These are phyloP conservation scores for Nematopogon swammerdamellus DNA, from an alignment of 2,888 invertebrate species.

Conservation along the genomic window DNA sequence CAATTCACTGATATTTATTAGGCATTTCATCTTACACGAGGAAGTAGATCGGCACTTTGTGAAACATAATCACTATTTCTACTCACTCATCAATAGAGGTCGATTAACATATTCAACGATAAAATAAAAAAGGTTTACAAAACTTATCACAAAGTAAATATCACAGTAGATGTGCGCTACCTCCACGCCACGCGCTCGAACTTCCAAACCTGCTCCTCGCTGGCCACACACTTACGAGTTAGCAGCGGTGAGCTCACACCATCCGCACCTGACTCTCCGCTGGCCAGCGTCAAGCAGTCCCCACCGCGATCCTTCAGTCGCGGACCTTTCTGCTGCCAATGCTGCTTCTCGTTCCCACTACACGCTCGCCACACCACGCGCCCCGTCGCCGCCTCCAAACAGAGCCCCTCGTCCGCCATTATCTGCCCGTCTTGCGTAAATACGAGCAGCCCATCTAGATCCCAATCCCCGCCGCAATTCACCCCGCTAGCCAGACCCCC, in stretches of 20 bases:
- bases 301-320: conserved; percentile 30
- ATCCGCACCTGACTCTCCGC: conserved; percentile 19
- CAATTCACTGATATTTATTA: no score
- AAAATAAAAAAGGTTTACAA: background rate
- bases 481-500: conserved; percentile 68
- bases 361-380: conserved; percentile 72
- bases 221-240: conserved; percentile 55
- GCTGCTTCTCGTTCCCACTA: conserved; percentile 62
- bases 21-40: no score
- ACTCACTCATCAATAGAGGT: no score
- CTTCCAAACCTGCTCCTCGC: conserved; percentile 64
- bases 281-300: conserved; percentile 29
- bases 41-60: background rate
- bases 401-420: conserved; percentile 87
- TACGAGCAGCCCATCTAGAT: conserved; percentile 68
- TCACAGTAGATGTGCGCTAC: conserved; percentile 19
- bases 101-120: background rate
- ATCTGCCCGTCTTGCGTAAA: conserved; percentile 66
- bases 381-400: conserved; percentile 68
- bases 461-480: conserved; percentile 57
- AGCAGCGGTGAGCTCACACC: conserved; percentile 44
- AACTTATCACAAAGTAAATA: conserved; percentile 10
- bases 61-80: background rate
- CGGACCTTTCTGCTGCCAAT: conserved; percentile 61
- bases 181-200: conserved; percentile 68